Percentiles rank a stretch among this genome's conserved stretches.
Conservation (phyloP, 2,113 vertebrate species). For the Catharus minimus region DNA sequence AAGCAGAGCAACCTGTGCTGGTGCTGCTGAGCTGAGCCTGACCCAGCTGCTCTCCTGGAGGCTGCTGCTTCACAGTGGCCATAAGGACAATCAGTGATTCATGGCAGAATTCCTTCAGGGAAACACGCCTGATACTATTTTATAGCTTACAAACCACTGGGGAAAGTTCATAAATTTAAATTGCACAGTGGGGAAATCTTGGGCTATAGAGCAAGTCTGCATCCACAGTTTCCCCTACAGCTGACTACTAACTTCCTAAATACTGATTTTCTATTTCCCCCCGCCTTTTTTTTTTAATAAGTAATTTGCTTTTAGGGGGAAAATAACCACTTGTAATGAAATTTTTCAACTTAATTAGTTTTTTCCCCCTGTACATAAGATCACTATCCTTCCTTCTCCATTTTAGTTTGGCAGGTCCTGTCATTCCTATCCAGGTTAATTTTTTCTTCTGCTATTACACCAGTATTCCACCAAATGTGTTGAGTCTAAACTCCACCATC, state of each 20-base stretch:
- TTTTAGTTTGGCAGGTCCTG: not conserved
- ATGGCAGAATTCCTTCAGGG: not conserved
- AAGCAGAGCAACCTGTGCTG: not conserved
- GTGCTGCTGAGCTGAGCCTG: not conserved
- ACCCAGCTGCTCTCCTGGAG: not conserved
- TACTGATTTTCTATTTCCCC: not conserved
- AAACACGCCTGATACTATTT: not conserved
- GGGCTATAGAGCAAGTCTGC: not conserved
- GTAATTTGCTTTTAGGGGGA: not conserved
- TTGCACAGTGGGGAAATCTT: not conserved
- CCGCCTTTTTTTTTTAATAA: not conserved
- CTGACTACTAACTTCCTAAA: not conserved
- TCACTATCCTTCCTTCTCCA: fast-evolving
- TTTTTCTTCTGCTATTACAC: not conserved
- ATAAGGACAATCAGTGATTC: not conserved
- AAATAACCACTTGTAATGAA: not conserved
- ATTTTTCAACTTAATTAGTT: not conserved
- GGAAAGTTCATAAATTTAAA: not conserved
- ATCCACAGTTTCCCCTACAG: not conserved
- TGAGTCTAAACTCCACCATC: not conserved
- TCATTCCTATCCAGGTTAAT: not conserved
- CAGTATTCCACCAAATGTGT: not conserved
- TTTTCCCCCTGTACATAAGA: not conserved
- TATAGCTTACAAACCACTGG: not conserved
- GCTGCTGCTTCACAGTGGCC: fast-evolving